Percentiles rank a stretch among this genome's conserved stretches.
Conservation (phyloP, 2,797 vertebrate species). For the Cirrhinus molitorella region DNA sequence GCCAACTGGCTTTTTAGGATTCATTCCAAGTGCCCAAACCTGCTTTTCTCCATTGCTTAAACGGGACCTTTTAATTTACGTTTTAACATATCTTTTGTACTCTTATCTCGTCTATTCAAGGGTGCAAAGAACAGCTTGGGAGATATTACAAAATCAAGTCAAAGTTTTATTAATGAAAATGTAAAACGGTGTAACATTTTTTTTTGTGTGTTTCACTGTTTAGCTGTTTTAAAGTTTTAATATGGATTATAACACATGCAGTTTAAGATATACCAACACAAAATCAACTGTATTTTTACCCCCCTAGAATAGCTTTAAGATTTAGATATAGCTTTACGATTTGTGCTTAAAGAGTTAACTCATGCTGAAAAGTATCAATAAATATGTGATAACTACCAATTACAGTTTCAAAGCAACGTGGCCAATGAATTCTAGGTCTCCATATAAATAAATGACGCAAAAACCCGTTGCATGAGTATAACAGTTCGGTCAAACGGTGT, state of each 20-base stretch:
- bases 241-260: not conserved
- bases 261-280: not conserved
- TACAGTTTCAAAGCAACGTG: no score
- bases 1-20: not conserved
- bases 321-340: not conserved
- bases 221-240: not conserved
- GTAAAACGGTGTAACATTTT: not conserved
- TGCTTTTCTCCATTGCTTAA: not conserved
- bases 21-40: not conserved
- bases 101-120: not conserved
- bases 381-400: not conserved
- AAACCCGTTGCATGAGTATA: not conserved
- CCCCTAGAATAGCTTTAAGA: not conserved
- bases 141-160: not conserved
- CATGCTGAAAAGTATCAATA: not conserved
- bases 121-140: not conserved
- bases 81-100: not conserved
- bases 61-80: not conserved
- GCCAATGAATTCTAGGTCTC: no score
- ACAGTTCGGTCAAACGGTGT: not conserved
- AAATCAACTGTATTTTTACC: not conserved
- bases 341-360: not conserved
- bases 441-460: no score
- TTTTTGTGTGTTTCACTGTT: not conserved
- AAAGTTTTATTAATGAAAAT: not conserved